phyloP scores from a whole-genome alignment of 2,888 invertebrate species.

The Pterobdella sp. region DNA sequence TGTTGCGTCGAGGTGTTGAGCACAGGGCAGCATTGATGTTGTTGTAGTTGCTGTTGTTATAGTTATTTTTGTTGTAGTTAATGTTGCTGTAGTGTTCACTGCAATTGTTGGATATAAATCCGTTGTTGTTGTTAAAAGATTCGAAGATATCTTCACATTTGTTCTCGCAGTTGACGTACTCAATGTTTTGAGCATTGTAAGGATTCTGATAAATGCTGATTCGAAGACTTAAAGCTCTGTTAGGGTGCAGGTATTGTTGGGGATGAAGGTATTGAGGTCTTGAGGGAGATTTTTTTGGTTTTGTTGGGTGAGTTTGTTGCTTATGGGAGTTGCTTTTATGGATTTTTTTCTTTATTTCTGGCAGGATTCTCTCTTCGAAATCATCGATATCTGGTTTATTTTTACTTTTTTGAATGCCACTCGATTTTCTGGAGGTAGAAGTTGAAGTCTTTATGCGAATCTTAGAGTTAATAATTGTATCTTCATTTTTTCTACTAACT shows the following conservation, averaged over 20 bases:
- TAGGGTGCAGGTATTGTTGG: not conserved
- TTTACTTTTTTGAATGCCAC: not conserved
- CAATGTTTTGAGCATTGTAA: not conserved
- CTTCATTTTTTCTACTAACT: not conserved
- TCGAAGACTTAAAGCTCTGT: not conserved
- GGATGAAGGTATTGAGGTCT: not conserved
- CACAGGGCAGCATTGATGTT: not conserved
- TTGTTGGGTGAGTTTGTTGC: not conserved
- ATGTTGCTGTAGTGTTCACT: conserved; percentile 5
- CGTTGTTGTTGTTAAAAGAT: not conserved
- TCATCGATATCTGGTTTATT: not conserved
- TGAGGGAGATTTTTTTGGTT: not conserved
- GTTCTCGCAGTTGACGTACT: conserved; percentile 15
- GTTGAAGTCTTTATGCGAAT: too few species aligned
- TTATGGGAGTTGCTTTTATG: not conserved
- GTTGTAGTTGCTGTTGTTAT: not conserved
- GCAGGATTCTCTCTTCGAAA: not conserved
- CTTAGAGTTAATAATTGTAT: too few species aligned
- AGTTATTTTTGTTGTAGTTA: conserved; percentile 15
- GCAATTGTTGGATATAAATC: not conserved
- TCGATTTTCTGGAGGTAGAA: not conserved
- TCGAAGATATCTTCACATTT: too few species aligned
- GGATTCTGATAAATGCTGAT: conserved; percentile 9
- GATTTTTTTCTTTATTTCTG: not conserved
- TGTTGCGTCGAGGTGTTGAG: conserved; percentile 9